Evolutionary conservation across 2,888 invertebrate species (phyloP), one percentile per base, ranked within the genome.

Genomic region (Dolichopus griseipennis): DNA sequence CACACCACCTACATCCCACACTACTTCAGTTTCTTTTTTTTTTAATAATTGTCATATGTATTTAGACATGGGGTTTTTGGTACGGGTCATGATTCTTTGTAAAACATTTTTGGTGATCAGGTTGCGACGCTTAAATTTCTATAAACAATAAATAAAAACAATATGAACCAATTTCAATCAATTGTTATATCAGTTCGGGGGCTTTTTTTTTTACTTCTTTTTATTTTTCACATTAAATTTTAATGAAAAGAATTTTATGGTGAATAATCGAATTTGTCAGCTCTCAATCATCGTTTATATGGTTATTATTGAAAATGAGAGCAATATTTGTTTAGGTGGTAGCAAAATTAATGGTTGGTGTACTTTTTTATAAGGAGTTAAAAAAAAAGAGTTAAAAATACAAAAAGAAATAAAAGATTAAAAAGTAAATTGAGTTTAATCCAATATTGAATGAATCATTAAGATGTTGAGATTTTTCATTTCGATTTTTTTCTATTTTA

Each of bases 1-100:
- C 52, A 52, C 52, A 15, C 52, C 52, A 52, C 52, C 52, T 52
- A 52, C 52, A 52, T 52, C n/a, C 52, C 52, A 52, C 52, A 52
- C 52, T 18, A 15, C 18, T 52, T 52, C n/a, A 52, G 15, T 52
- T 52, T 52, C 18, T 52, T 12, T 52, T 52, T 41, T 41, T 41
- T 41, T 41, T 9, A 6, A 9, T 41, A 12, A 41, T 41, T 41
- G 41, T 41, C 15, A 12, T 5, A 27, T 4, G 5, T 2, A 4
- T 4, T 27, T 27, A 27, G 2, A 27, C 41, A 41, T 41, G 41
- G 9, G 15, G 4, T 52, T 52, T 18, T 52, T 43, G 4, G 52
- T 27, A 27, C 27, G 27, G 27, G 27, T 27, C 27, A 52, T 52
- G 52, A 52, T 52, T 37, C 10, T 37, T 52, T 52, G 9, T 12